These are phyloP conservation scores for Erebia aethiops DNA, from an alignment of 2,888 invertebrate species.

Conservation along the genomic window DNA sequence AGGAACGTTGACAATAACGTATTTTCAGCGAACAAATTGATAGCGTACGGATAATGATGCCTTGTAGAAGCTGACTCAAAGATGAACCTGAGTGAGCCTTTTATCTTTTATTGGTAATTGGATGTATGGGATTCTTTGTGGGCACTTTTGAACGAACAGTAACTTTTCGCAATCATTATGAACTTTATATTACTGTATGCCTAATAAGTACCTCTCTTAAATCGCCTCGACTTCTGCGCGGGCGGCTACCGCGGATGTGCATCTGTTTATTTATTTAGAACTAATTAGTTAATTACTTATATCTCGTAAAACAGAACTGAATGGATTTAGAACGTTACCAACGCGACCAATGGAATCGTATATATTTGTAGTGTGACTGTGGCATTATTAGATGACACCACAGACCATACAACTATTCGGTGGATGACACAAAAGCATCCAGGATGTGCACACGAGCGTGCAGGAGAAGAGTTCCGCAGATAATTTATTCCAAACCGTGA, in stretches of 20 bases:
- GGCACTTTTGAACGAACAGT: neutral
- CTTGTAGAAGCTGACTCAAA: constrained; percentile 10
- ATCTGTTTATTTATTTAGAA: too few species aligned
- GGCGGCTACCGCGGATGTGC: neutral
- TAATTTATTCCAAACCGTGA: too few species aligned
- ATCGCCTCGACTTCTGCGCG: neutral
- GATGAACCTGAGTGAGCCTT: constrained; percentile 13
- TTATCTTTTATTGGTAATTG: constrained; percentile 17
- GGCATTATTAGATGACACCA: too few species aligned
- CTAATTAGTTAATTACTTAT: too few species aligned
- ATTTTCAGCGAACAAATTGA: constrained; percentile 13
- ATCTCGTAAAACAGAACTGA: too few species aligned
- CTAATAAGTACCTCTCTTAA: neutral
- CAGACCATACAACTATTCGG: too few species aligned
- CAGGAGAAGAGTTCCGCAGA: too few species aligned
- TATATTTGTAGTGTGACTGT: too few species aligned
- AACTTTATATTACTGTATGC: neutral
- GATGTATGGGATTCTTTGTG: constrained; percentile 7
- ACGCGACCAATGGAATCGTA: too few species aligned
- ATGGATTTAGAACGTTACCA: too few species aligned
- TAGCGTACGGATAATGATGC: constrained; percentile 3
- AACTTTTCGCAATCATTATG: neutral
- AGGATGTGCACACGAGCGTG: too few species aligned
- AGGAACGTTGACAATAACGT: constrained; percentile 15
- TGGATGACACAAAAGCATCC: too few species aligned